Conservation (phyloP, 2,113 vertebrate genomes). For the Bufo gargarizans region DNA sequence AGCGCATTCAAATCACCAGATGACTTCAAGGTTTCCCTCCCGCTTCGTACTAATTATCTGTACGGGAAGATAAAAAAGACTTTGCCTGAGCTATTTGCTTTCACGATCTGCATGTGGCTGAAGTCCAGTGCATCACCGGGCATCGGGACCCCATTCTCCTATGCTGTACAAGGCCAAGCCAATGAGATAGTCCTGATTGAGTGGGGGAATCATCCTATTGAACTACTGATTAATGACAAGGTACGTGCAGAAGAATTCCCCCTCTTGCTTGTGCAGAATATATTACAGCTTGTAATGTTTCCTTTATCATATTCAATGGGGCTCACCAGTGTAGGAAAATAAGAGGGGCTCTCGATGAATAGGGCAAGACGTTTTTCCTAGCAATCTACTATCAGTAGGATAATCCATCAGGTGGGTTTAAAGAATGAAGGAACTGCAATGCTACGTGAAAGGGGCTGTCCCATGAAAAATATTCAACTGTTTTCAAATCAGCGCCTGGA, state of each 20-base stretch:
- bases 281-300: background rate
- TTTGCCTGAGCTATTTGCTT: conserved; percentile 93
- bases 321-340: too few species aligned
- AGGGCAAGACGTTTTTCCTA: too few species aligned
- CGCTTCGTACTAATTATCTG: conserved; percentile 94
- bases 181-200: conserved; percentile 98
- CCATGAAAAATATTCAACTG: too few species aligned
- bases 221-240: conserved; percentile 97
- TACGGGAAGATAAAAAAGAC: conserved; percentile 96
- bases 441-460: too few species aligned
- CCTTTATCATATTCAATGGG: too few species aligned
- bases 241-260: conserved; percentile 67
- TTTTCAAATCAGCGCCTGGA: too few species aligned
- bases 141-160: conserved; percentile 95
- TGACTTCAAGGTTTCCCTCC: conserved; percentile 93
- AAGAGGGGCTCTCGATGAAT: too few species aligned
- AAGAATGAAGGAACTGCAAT: too few species aligned
- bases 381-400: too few species aligned
- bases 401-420: too few species aligned
- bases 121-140: conserved; percentile 91
- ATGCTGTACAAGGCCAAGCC: conserved; percentile 92
- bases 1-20: conserved; percentile 95
- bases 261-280: background rate
- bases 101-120: conserved; percentile 97
- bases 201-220: conserved; percentile 97